phyloP scores from a whole-genome alignment of 2,797 vertebrate genomes.

The Falco berigora region DNA sequence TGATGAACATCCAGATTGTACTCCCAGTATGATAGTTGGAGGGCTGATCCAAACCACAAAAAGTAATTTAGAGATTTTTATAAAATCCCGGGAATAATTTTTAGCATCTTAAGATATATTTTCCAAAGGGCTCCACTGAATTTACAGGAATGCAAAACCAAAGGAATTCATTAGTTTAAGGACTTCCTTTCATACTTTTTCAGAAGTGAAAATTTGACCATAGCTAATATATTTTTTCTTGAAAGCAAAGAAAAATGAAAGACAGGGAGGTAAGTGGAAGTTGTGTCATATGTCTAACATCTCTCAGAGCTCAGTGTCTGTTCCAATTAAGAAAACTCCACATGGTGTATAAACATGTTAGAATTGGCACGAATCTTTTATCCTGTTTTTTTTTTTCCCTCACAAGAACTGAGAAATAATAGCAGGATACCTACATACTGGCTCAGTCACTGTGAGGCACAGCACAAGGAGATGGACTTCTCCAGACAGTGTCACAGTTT shows the following conservation, averaged over 20 bases:
- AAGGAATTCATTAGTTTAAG: background rate
- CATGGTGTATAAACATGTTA: slow-evolving; percentile 5
- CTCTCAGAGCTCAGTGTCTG: background rate
- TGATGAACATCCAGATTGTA: slow-evolving; percentile 33
- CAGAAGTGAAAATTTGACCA: background rate
- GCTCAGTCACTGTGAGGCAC: background rate
- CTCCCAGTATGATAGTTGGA: slow-evolving; percentile 21
- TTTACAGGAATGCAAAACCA: background rate
- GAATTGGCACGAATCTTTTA: background rate
- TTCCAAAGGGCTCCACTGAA: background rate
- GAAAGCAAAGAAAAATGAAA: background rate
- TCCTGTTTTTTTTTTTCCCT: background rate
- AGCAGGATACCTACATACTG: background rate
- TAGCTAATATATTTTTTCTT: background rate
- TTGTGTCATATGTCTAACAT: background rate
- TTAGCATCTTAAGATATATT: slow-evolving; percentile 1
- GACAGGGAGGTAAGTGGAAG: background rate
- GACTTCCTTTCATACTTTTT: background rate
- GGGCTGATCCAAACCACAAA: slow-evolving; percentile 36
- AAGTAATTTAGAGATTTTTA: slow-evolving; percentile 41
- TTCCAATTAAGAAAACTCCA: slow-evolving; percentile 26
- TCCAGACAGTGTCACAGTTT: background rate
- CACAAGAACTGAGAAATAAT: background rate
- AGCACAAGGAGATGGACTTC: background rate
- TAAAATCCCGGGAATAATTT: slow-evolving; percentile 23